phyloP scores from a whole-genome alignment of 2,888 invertebrate species.

The Melinopterus prodromus region DNA sequence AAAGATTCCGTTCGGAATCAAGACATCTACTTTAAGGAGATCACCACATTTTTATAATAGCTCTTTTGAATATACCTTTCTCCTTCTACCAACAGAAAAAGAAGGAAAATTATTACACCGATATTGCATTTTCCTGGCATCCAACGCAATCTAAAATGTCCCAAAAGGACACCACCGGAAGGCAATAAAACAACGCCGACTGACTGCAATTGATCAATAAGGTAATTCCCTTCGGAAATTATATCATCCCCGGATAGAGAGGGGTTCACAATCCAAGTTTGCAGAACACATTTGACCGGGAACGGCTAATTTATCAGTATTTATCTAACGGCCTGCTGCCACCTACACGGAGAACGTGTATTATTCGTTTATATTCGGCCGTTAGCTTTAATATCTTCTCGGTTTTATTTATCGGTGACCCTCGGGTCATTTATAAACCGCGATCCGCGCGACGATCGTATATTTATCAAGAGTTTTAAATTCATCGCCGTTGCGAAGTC shows the following conservation, averaged over 20 bases:
- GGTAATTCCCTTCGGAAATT: constrained; percentile 11
- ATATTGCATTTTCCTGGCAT: background rate
- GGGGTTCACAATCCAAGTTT: constrained; percentile 12
- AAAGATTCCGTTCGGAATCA: too few species aligned
- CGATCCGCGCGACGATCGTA: background rate
- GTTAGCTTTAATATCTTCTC: constrained; percentile 40
- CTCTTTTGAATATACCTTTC: too few species aligned
- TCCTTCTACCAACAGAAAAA: background rate
- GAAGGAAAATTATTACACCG: background rate
- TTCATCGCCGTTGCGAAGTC: background rate
- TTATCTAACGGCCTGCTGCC: constrained; percentile 23
- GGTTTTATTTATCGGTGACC: constrained; percentile 39
- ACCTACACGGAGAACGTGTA: constrained; percentile 34
- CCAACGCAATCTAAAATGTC: constrained; percentile 1
- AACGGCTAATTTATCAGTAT: constrained; percentile 38
- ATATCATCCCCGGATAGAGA: background rate
- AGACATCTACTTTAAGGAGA: too few species aligned
- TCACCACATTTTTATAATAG: too few species aligned
- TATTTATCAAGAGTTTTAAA: constrained; percentile 26
- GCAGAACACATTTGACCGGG: constrained; percentile 21
- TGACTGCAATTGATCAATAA: background rate
- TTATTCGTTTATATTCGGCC: constrained; percentile 39
- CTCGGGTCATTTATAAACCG: constrained; percentile 10
- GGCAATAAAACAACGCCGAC: background rate
- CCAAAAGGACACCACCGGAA: background rate